These are phyloP conservation scores for Hippoglossus hippoglossus DNA, from an alignment of 2,797 vertebrate species.

Conservation along the genomic window DNA sequence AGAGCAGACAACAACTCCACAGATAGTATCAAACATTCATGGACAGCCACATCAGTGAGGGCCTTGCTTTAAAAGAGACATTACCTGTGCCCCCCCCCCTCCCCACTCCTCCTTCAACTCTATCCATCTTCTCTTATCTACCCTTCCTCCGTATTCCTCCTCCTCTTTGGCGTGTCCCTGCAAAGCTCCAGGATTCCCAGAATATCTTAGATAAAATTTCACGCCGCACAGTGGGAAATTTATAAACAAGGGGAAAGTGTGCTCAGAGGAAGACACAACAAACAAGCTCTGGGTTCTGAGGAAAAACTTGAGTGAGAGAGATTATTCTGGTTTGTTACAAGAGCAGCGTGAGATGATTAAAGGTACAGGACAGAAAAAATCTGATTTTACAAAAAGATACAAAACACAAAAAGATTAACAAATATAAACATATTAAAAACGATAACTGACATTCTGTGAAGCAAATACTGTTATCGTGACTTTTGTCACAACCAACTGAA, in stretches of 20 bases:
- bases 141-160: conserved; percentile 18
- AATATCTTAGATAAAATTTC: conserved; percentile 79
- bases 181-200: conserved; percentile 69
- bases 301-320: not conserved
- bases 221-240: conserved; percentile 31
- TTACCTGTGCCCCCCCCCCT: conserved; percentile 14
- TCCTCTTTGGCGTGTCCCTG: conserved; percentile 55
- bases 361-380: no score
- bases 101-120: conserved; percentile 8
- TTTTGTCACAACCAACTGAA: not conserved
- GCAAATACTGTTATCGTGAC: not conserved
- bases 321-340: not conserved
- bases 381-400: no score
- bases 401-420: no score
- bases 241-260: conserved; percentile 45
- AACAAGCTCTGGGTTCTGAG: conserved; percentile 19
- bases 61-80: conserved; percentile 21
- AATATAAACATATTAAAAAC: no score
- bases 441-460: no score
- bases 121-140: conserved; percentile 3
- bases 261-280: conserved; percentile 70
- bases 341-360: not conserved
- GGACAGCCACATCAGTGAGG: conserved; percentile 14
- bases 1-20: conserved; percentile 39
- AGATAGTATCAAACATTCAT: conserved; percentile 45